Evolutionary conservation across 2,113 vertebrate genomes (phyloP).

Genomic region (Dendropsophus ebraccatus): DNA sequence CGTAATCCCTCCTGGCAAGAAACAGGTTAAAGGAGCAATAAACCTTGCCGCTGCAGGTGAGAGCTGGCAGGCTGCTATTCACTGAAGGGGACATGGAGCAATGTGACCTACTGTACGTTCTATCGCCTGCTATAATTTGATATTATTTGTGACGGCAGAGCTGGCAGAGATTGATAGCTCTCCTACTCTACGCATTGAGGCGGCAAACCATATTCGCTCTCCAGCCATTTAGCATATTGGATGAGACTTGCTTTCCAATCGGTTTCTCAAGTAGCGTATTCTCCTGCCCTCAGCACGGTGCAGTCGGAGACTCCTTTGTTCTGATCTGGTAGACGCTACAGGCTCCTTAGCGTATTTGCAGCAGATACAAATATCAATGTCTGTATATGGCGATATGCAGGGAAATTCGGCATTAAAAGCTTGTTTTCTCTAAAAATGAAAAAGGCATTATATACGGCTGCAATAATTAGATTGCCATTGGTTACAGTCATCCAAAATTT

Average conservation of each 20-base stretch:
- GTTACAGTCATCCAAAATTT: too few relatives aligned
- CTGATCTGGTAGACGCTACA: background rate
- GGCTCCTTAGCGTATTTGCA: background rate
- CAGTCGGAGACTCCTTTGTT: conserved; percentile 24
- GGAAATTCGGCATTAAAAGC: background rate
- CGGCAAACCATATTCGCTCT: conserved; percentile 27
- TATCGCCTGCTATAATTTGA: conserved; percentile 17
- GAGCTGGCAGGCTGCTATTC: background rate
- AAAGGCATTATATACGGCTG: too few relatives aligned
- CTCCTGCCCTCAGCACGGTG: background rate
- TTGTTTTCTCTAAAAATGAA: too few relatives aligned
- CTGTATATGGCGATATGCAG: background rate
- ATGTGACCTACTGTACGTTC: conserved; percentile 1
- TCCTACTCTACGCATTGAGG: conserved; percentile 3
- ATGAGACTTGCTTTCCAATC: conserved; percentile 23
- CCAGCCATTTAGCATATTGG: conserved; percentile 42
- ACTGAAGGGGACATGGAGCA: conserved; percentile 6
- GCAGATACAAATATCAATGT: background rate
- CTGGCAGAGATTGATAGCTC: conserved; percentile 36
- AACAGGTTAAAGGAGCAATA: conserved; percentile 21
- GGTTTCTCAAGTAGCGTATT: conserved; percentile 11
- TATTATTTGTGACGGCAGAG: conserved; percentile 36
- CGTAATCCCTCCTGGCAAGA: background rate
- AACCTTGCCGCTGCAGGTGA: background rate
- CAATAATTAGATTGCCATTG: too few relatives aligned